These are phyloP conservation scores for Galerucella pusilla DNA, from an alignment of 2,888 invertebrate species.

Conservation along the genomic window DNA sequence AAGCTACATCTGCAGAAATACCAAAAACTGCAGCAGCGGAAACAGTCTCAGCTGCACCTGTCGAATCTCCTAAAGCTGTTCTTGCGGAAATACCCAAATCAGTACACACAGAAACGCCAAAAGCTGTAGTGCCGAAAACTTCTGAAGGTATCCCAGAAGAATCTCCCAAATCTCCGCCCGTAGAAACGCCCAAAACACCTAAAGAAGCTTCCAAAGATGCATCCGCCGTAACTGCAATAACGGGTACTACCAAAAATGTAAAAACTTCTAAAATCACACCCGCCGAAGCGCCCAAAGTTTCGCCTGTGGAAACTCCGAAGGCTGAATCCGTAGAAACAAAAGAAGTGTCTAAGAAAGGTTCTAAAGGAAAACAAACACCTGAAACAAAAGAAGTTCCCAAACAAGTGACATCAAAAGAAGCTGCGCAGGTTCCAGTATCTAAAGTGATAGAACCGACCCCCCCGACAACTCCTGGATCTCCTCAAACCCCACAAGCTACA, in stretches of 20 bases:
- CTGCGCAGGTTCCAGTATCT: constrained; percentile 10
- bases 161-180: constrained; percentile 2
- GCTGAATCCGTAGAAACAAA: not conserved
- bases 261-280: constrained; percentile 7
- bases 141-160: not conserved
- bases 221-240: constrained; percentile 12
- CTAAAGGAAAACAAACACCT: constrained; percentile 47
- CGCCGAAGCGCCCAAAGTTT: constrained; percentile 14
- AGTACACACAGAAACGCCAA: not conserved
- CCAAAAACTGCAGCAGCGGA: not conserved
- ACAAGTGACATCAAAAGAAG: constrained; percentile 20
- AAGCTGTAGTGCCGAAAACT: constrained; percentile 15
- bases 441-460: constrained; percentile 59
- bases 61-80: not conserved
- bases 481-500: constrained; percentile 53
- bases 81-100: not conserved
- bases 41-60: constrained; percentile 9
- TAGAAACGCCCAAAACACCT: constrained; percentile 30
- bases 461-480: constrained; percentile 53
- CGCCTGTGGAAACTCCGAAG: constrained; percentile 51
- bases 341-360: constrained; percentile 45
- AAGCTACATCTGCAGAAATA: not conserved
- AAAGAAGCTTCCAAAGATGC: constrained; percentile 16
- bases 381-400: constrained; percentile 45
- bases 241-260: constrained; percentile 52